Evolutionary conservation across 2,888 invertebrate species (phyloP).

Genomic region (Gisinianus flammeolus): DNA sequence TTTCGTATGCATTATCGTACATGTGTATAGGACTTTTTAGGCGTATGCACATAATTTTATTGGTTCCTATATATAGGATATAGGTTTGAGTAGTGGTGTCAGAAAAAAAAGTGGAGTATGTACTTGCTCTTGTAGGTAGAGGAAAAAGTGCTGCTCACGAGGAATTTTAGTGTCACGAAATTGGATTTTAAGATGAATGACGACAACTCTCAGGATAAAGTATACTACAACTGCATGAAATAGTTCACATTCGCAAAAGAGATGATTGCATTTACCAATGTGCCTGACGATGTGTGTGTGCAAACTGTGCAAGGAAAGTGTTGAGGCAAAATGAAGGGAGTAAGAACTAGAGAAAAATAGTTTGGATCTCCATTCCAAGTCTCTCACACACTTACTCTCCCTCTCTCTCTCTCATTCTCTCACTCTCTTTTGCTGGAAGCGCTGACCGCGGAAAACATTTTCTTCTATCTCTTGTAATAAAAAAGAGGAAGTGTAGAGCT

Average conservation of each 20-base stretch:
- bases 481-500: not conserved
- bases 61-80: not conserved
- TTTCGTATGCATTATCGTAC: not conserved
- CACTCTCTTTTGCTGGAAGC: conserved; percentile 3
- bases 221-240: not conserved
- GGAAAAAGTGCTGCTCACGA: not conserved
- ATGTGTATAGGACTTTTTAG: not conserved
- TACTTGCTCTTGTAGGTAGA: not conserved
- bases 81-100: conserved; percentile 11
- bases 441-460: conserved; percentile 24
- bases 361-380: not conserved
- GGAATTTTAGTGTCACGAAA: conserved; percentile 16
- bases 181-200: conserved; percentile 31
- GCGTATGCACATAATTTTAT: not conserved
- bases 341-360: not conserved
- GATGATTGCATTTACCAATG: conserved; percentile 13
- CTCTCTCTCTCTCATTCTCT: not conserved
- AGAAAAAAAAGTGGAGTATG: conserved; percentile 12
- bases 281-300: not conserved
- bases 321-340: not conserved
- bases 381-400: not conserved
- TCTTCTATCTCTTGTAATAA: not conserved
- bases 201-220: conserved; percentile 18
- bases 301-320: not conserved
- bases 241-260: conserved; percentile 7